Base-by-base conservation (phyloP, 2,113 vertebrate species). In the Cynopterus brachyotis region DNA sequence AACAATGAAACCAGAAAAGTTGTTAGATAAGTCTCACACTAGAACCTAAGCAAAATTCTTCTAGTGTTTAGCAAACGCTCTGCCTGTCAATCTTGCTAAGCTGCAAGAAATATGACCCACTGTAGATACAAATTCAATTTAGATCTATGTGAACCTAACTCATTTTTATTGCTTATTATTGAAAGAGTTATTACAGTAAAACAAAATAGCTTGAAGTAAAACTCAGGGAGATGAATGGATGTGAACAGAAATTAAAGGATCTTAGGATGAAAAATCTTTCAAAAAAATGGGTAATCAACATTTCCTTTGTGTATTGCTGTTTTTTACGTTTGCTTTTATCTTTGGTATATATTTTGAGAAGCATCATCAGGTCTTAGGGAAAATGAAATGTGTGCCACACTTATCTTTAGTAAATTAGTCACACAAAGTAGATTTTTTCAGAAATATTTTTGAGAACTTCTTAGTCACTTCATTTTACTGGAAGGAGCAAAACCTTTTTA, bases 161-260 rank as follows among this genome's bases (percentile, higher is more conserved):
- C 50, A 86, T 92, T 96, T 95, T 79, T 80, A 86, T 37, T 91
- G 47, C 64, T 67, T 94, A 70, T 83, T 72, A 72, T 92, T 81
- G 8, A 59, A 95, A 89, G 13, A 57, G 22, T 85, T 93, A 60
- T 57, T 94, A 59, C 6, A 73, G 12, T 89, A 60, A 97, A 87
- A 53, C 37, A 90, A 26, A 93, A 60, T 62, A 72, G 26, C 47
- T 80, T 75, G 7, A 91, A 64, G 9, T 70, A 20, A 87, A 88
- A 66, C 47, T 87, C 32, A n/a, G 60, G 35, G 47, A 96, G 42
- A 76, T 66, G 19, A 83, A 6, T 66, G 9, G 9, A 17, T 64
- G 60, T 47, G 17, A 93, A 64, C 13, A 85, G 15, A 95, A 97
- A 89, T 62, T 88, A 79, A 79, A 53, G 30, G 67, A 75, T 76